Conservation (phyloP, 92 coral and sea anemone species). For the Actinernus sp. region DNA sequence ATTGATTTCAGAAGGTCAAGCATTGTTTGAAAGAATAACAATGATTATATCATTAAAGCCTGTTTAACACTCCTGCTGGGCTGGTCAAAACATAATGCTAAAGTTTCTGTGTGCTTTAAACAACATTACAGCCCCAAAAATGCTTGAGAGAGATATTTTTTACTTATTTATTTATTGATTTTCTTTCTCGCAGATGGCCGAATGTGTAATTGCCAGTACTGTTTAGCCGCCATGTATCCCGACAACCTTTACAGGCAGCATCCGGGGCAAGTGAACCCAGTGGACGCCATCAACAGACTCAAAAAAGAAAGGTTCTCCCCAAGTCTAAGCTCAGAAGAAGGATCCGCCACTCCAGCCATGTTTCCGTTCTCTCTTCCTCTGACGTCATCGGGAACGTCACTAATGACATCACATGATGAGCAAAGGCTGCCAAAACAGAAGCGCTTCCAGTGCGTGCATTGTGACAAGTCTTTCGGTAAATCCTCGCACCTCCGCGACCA, state of each 20-base stretch:
- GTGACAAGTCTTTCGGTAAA: slow-evolving; percentile 98
- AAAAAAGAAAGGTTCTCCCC: slow-evolving; percentile 78
- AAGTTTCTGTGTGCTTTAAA: background rate
- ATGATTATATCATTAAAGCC: slow-evolving; percentile 21
- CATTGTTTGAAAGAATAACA: slow-evolving; percentile 36
- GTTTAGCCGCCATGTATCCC: slow-evolving; percentile 86
- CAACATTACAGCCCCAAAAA: background rate
- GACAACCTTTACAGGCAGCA: slow-evolving; percentile 72
- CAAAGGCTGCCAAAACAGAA: slow-evolving; percentile 84
- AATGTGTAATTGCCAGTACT: slow-evolving; percentile 90
- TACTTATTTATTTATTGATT: too few species aligned
- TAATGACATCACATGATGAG: slow-evolving; percentile 67
- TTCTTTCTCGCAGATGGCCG: slow-evolving; percentile 79
- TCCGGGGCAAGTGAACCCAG: slow-evolving; percentile 64
- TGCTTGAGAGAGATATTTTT: background rate
- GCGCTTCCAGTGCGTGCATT: slow-evolving; percentile 97
- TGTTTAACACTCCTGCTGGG: background rate
- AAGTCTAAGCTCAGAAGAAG: slow-evolving; percentile 43
- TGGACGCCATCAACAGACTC: slow-evolving; percentile 73
- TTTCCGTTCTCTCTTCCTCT: slow-evolving; percentile 78
- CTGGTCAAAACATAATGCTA: too few species aligned
- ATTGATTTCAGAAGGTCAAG: slow-evolving; percentile 45
- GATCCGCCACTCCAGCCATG: slow-evolving; percentile 50
- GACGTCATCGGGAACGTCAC: slow-evolving; percentile 58
- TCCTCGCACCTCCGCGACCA: slow-evolving; percentile 99